phyloP scores from a whole-genome alignment of 1,140 invertebrate genomes.

The Drosophila nannoptera region DNA sequence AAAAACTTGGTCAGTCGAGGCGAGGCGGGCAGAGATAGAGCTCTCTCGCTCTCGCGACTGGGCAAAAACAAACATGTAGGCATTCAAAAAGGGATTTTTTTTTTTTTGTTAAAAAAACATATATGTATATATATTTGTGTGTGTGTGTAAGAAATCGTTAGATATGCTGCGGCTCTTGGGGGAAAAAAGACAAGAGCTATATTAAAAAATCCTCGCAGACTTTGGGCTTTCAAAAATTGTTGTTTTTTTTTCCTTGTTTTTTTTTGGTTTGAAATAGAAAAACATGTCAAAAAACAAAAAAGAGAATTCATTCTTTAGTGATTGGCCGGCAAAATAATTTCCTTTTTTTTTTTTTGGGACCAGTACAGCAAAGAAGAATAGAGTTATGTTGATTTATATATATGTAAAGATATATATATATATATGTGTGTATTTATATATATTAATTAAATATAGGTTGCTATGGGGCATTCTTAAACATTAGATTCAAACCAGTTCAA shows the following conservation, averaged over 20 bases:
- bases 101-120: constrained; percentile 57
- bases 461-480: constrained; percentile 72
- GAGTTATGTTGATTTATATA: constrained; percentile 5
- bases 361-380: constrained; percentile 34
- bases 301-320: constrained; percentile 57
- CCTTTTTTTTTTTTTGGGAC: constrained; percentile 19
- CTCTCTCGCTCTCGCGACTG: constrained; percentile 39
- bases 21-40: constrained; percentile 15
- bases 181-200: constrained; percentile 35
- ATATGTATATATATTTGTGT: constrained; percentile 38
- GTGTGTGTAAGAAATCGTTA: constrained; percentile 13
- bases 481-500: constrained; percentile 72
- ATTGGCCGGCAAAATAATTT: constrained; percentile 42
- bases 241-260: background rate
- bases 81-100: constrained; percentile 69
- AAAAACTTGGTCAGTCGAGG: constrained; percentile 49
- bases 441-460: constrained; percentile 28
- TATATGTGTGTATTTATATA: constrained; percentile 32
- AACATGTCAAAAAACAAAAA: constrained; percentile 68
- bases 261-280: constrained; percentile 60
- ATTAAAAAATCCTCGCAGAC: constrained; percentile 63
- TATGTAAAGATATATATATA: constrained; percentile 23
- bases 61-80: constrained; percentile 74
- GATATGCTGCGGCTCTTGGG: constrained; percentile 6
- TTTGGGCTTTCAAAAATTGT: constrained; percentile 42